These are phyloP conservation scores for Polyodon spathula DNA, from an alignment of 2,113 vertebrate species.

Conservation along the genomic window DNA sequence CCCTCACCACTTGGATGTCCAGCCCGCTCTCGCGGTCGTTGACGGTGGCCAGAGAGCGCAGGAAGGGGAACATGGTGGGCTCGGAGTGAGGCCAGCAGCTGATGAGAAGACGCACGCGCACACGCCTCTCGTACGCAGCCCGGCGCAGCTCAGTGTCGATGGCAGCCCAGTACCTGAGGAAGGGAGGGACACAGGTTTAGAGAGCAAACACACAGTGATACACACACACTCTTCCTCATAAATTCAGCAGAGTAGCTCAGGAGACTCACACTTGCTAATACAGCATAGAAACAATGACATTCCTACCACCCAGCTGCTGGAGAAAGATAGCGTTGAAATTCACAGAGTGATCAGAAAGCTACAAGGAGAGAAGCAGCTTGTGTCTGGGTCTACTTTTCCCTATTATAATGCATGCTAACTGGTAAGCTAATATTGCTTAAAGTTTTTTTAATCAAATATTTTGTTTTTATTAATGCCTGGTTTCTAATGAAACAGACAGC, in stretches of 20 bases:
- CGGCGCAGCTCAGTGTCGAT: conserved; percentile 64
- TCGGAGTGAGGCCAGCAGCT: conserved; percentile 68
- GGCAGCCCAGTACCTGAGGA: conserved; percentile 70
- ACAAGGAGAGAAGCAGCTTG: too few species aligned
- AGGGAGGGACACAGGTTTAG: not conserved
- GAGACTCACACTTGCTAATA: not conserved
- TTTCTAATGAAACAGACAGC: too few species aligned
- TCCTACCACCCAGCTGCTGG: too few species aligned
- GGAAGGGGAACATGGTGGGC: conserved; percentile 67
- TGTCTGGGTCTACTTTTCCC: too few species aligned
- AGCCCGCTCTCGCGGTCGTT: conserved; percentile 45
- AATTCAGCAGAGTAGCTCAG: not conserved
- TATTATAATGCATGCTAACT: too few species aligned
- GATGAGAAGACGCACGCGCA: conserved; percentile 58
- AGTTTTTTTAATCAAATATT: too few species aligned
- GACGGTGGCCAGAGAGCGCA: conserved; percentile 67
- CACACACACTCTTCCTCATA: not conserved
- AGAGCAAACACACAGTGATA: not conserved
- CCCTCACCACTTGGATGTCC: conserved; percentile 73
- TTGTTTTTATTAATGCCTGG: too few species aligned
- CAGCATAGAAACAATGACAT: too few species aligned
- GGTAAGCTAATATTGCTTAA: too few species aligned
- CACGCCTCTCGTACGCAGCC: conserved; percentile 46
- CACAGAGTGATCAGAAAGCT: too few species aligned
- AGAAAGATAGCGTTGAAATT: not conserved